Conservation (phyloP, 2,797 vertebrate genomes). For the Pachyuromys duprasi region DNA sequence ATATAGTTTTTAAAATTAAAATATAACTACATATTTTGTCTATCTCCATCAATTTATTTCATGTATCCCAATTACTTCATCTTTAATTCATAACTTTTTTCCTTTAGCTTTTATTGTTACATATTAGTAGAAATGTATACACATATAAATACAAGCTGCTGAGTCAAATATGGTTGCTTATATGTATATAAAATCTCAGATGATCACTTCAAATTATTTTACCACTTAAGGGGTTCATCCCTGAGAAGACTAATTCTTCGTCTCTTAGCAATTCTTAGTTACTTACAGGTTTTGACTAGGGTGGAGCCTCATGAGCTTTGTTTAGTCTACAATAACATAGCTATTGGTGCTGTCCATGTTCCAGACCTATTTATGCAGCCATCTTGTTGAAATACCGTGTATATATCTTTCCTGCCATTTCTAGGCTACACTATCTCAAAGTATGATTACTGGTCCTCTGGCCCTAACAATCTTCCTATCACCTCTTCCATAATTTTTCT, state of each 20-base stretch:
- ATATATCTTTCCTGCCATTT: no score
- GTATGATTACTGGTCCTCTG: no score
- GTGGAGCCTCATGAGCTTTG: background rate
- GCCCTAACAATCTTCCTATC: no score
- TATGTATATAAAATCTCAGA: background rate
- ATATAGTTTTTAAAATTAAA: background rate
- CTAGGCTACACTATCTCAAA: no score
- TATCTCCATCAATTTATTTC: background rate
- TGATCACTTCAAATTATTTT: no score
- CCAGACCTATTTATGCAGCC: no score
- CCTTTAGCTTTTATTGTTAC: background rate
- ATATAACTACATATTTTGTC: background rate
- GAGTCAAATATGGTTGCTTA: background rate
- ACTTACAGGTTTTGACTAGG: background rate
- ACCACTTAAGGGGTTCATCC: no score
- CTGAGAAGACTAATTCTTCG: background rate
- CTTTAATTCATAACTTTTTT: background rate
- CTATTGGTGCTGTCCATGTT: background rate
- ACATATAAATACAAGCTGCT: background rate
- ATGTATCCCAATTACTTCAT: background rate
- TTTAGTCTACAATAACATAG: background rate
- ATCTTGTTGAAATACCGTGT: background rate
- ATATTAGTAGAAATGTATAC: background rate
- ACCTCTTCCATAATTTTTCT: background rate
- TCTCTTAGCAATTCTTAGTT: background rate